Evolutionary conservation across 2,113 vertebrate species (phyloP), one percentile per base, ranked within the genome.

Genomic region (Menura novaehollandiae): DNA sequence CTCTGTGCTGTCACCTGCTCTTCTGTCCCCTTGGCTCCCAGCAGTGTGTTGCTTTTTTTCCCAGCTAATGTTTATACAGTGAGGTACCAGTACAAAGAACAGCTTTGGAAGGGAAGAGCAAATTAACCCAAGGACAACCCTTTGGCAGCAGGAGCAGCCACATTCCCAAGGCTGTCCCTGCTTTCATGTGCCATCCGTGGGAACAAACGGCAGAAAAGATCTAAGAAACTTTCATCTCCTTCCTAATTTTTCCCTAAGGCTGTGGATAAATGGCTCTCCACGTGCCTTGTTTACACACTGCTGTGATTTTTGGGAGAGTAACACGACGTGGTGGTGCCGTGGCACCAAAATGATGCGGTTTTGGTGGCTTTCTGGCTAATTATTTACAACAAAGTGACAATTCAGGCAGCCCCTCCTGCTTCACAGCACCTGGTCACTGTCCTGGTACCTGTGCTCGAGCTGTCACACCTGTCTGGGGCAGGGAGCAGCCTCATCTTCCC

Each of bases 281-380:
- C 6, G 55, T 13, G 53, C 41, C n/a, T 20, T 10, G 11, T 60
- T 63, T 39, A 56, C 24, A 59, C 19, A 46, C 13, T 13, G n/a
- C 33, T 22, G 5, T 46, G 0, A 0, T 5, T 49, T 47, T 27
- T 18, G n/a, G 46, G 60, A 4, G 4, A 17, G 11, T 13, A 10
- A 21, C 12, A 0, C 1, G 2, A 41, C 0, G 0, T 0, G 55
- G 3, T 20, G 22, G 76, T 28, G 7, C 26, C 1, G 1, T 11
- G 37, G 18, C 62, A 63, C 10, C 28, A 23, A 15, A 41, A 0
- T 10, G 2, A 4, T 3, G 26, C 14, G 0, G 15, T 18, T 27
- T 20, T 8, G 4, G 3, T 8, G 1, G 0, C 2, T 30, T 32
- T 43, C 19, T 17, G 15, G 52, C 17, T n/a, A 3, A 53, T 88